Conservation (phyloP, 1,140 invertebrate species). For the Portunus trituberculatus region DNA sequence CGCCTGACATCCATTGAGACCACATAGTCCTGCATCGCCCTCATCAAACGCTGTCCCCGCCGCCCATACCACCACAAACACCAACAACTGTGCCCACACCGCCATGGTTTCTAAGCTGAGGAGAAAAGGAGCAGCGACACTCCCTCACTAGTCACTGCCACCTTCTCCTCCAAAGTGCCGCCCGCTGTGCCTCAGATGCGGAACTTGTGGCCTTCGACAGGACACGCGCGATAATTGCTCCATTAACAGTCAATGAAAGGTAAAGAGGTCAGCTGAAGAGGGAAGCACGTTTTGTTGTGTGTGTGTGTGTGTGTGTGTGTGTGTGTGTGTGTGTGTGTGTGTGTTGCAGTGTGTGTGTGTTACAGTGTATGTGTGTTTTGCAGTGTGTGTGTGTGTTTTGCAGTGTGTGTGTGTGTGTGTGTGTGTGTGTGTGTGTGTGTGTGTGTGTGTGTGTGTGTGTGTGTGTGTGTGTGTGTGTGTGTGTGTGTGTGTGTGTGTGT, state of each 20-base stretch:
- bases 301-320: background rate
- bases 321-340: background rate
- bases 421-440: too few relatives aligned
- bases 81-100: background rate
- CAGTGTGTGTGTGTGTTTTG: too few relatives aligned
- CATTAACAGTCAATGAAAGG: slow-evolving; percentile 23
- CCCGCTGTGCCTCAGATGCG: background rate
- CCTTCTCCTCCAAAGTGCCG: background rate
- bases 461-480: too few relatives aligned
- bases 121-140: too few relatives aligned
- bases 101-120: background rate
- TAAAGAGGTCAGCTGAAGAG: background rate
- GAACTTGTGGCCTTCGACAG: too few relatives aligned
- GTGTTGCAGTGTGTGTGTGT: background rate
- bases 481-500: too few relatives aligned
- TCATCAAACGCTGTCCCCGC: background rate
- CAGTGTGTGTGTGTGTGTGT: background rate
- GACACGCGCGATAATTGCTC: slow-evolving; percentile 10
- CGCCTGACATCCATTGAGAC: slow-evolving; percentile 75
- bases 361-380: background rate
- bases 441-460: too few relatives aligned
- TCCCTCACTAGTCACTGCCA: too few relatives aligned
- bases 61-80: background rate
- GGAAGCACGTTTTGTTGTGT: background rate
- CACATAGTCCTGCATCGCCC: slow-evolving; percentile 52